These are phyloP conservation scores for Heliconius eleuchia DNA, from an alignment of 1,140 invertebrate genomes.

Conservation along the genomic window DNA sequence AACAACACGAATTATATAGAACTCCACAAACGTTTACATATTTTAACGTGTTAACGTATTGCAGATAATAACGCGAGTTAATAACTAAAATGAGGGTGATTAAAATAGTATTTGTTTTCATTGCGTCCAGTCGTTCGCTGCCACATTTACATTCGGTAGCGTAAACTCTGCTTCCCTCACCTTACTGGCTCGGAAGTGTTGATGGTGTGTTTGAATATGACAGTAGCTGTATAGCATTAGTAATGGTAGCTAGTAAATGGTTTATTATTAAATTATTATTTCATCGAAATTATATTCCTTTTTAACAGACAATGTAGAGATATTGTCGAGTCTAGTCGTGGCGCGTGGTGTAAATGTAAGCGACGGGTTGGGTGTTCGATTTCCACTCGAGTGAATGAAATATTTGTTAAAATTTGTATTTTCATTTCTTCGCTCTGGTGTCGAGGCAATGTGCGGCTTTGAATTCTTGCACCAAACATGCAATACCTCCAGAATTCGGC, in stretches of 20 bases:
- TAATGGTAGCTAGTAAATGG: background rate
- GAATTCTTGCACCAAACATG: too few relatives aligned
- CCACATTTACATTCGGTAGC: constrained; percentile 61
- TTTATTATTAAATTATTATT: background rate
- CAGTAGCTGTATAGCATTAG: constrained; percentile 29
- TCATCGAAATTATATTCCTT: background rate
- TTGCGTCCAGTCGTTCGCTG: constrained; percentile 35
- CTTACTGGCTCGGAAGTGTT: constrained; percentile 59
- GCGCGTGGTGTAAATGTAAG: too few relatives aligned
- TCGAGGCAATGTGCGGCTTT: too few relatives aligned
- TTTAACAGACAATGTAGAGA: background rate
- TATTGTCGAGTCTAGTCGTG: too few relatives aligned
- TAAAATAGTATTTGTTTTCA: constrained; percentile 35
- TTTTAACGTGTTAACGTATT: constrained; percentile 1
- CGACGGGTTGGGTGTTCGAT: too few relatives aligned
- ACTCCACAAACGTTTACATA: background rate
- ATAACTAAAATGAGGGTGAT: constrained; percentile 17
- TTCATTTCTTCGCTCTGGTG: too few relatives aligned
- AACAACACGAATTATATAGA: background rate
- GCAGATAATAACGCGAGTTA: constrained; percentile 8
- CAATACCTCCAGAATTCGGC: too few relatives aligned
- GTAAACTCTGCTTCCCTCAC: constrained; percentile 66
- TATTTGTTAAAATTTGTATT: too few relatives aligned
- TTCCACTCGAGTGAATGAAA: too few relatives aligned
- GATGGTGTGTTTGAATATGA: constrained; percentile 39